Percentiles rank a stretch among this genome's conserved stretches.
Evolutionary conservation across 2,888 invertebrate genomes (phyloP).

Genomic region (Drosophila suboccidentalis): DNA sequence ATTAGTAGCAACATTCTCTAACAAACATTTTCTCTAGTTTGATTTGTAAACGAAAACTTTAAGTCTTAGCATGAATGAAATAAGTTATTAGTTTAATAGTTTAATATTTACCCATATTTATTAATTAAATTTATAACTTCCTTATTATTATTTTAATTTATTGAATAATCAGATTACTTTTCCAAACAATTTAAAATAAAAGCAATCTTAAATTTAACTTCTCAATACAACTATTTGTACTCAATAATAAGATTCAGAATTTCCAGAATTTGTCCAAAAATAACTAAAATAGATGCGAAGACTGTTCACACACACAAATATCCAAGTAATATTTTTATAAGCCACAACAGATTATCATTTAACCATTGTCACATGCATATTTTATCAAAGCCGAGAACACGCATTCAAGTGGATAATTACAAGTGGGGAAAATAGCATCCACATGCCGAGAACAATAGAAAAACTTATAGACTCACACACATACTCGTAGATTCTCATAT

Average conservation of each 20-base stretch:
- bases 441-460: conserved; percentile 37
- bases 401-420: conserved; percentile 73
- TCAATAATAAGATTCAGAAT: not conserved
- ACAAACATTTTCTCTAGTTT: not conserved
- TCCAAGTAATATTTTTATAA: conserved; percentile 6
- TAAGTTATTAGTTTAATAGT: too few species aligned
- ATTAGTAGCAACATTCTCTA: too few species aligned
- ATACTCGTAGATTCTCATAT: not conserved
- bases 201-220: not conserved
- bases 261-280: conserved; percentile 2
- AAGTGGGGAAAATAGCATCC: conserved; percentile 39
- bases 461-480: conserved; percentile 33
- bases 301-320: conserved; percentile 2
- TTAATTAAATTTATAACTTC: too few species aligned
- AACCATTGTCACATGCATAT: conserved; percentile 54
- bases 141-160: too few species aligned
- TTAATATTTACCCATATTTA: too few species aligned
- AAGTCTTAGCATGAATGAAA: too few species aligned
- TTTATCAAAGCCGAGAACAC: conserved; percentile 47
- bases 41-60: not conserved
- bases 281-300: conserved; percentile 19
- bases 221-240: not conserved
- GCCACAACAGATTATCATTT: conserved; percentile 54
- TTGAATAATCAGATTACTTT: not conserved
- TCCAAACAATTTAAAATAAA: not conserved